These are phyloP conservation scores for Megaceryle alcyon DNA, from an alignment of 2,797 vertebrate genomes.

Conservation along the genomic window DNA sequence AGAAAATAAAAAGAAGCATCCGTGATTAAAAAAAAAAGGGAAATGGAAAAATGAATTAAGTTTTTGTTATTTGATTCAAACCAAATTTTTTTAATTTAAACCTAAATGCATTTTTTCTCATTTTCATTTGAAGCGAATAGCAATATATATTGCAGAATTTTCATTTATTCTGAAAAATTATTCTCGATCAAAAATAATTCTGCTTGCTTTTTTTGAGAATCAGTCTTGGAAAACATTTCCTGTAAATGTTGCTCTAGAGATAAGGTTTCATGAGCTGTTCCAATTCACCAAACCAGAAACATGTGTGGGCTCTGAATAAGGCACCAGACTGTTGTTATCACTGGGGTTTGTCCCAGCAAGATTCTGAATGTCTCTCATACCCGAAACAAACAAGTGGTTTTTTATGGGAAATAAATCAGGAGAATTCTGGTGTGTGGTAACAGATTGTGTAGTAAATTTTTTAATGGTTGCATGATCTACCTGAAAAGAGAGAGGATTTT, in stretches of 20 bases:
- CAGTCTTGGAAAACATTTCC: neutral
- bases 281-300: neutral
- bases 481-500: neutral
- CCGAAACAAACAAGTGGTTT: neutral
- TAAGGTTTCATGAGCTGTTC: neutral
- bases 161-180: neutral
- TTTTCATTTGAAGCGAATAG: neutral
- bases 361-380: neutral
- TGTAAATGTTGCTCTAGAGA: neutral
- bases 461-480: neutral
- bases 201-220: neutral
- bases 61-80: neutral
- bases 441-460: rapidly evolving
- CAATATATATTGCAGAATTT: neutral
- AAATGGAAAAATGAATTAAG: neutral
- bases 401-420: neutral
- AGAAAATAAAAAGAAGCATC: neutral
- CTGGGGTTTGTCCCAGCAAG: neutral
- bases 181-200: neutral
- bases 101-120: neutral
- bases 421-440: neutral
- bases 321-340: neutral
- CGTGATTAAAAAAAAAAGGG: neutral
- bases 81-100: neutral
- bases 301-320: neutral